Evolutionary conservation across 2,888 invertebrate genomes (phyloP).

Genomic region (Ormyrus nitidulus): DNA sequence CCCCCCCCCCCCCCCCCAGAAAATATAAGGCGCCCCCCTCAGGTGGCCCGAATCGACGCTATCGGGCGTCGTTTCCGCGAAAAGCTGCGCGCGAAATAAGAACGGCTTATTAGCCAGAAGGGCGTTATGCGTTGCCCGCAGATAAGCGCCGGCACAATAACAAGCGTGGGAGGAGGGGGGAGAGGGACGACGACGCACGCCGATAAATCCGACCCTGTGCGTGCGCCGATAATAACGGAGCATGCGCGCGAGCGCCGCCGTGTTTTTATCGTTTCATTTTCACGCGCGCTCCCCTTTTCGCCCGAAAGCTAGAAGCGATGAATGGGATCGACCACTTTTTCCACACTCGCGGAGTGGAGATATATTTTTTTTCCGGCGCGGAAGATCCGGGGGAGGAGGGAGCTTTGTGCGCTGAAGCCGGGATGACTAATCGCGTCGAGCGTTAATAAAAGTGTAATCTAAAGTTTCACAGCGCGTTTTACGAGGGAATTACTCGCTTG

Average conservation of each 20-base stretch:
- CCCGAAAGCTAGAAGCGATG: too few relatives aligned
- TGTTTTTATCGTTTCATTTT: constrained; percentile 14
- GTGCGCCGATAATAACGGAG: constrained; percentile 30
- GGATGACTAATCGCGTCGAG: too few relatives aligned
- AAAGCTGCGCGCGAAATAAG: constrained; percentile 13
- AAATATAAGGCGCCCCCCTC: too few relatives aligned
- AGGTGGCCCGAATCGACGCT: background rate
- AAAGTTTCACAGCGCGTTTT: too few relatives aligned
- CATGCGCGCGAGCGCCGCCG: background rate
- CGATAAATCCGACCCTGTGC: constrained; percentile 31
- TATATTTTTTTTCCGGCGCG: too few relatives aligned
- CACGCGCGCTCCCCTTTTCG: background rate
- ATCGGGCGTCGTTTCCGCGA: constrained; percentile 21
- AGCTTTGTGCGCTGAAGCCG: too few relatives aligned
- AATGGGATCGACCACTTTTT: too few relatives aligned
- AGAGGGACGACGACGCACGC: background rate
- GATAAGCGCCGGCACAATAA: background rate
- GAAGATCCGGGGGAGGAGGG: too few relatives aligned
- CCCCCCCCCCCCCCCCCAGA: constrained; percentile 29
- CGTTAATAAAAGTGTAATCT: too few relatives aligned
- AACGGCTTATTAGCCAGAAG: too few relatives aligned
- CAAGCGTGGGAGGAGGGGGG: background rate
- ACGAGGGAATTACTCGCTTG: too few relatives aligned
- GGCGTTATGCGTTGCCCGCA: background rate
- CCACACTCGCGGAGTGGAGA: too few relatives aligned